Conservation (phyloP, 2,113 vertebrate species). For the Colaptes auratus region DNA sequence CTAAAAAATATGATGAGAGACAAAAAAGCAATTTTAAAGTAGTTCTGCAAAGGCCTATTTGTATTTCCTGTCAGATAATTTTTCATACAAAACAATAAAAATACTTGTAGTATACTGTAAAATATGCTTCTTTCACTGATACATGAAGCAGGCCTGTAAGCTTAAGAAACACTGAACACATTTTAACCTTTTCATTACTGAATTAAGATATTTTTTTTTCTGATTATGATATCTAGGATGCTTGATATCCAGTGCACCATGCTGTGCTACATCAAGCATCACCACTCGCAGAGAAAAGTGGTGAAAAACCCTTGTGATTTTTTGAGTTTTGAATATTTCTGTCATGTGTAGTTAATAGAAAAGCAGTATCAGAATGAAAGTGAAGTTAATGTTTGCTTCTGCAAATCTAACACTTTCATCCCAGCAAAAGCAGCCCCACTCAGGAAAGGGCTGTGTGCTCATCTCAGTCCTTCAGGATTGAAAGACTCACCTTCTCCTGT, state of each 20-base stretch:
- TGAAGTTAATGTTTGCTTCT: neutral
- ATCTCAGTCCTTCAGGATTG: neutral
- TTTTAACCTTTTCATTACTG: neutral
- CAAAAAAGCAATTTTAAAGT: slow-evolving; percentile 1
- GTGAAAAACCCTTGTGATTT: neutral
- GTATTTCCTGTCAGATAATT: slow-evolving; percentile 11
- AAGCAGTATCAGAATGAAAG: neutral
- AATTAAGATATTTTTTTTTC: neutral
- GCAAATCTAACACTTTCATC: neutral
- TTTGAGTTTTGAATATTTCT: neutral
- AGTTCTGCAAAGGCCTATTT: neutral
- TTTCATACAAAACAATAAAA: slow-evolving; percentile 17
- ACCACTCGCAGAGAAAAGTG: neutral
- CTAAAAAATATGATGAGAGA: slow-evolving; percentile 35
- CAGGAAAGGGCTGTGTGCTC: neutral
- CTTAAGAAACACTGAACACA: neutral
- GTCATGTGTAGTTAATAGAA: neutral
- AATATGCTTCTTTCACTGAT: neutral
- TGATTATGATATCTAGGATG: neutral
- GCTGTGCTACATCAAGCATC: neutral
- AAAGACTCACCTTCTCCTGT: neutral
- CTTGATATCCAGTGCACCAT: neutral
- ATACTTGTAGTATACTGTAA: neutral
- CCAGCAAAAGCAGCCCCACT: neutral
- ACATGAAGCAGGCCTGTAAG: neutral